Evolutionary conservation across 2,888 invertebrate genomes (phyloP).

Genomic region (Meloe dianella): DNA sequence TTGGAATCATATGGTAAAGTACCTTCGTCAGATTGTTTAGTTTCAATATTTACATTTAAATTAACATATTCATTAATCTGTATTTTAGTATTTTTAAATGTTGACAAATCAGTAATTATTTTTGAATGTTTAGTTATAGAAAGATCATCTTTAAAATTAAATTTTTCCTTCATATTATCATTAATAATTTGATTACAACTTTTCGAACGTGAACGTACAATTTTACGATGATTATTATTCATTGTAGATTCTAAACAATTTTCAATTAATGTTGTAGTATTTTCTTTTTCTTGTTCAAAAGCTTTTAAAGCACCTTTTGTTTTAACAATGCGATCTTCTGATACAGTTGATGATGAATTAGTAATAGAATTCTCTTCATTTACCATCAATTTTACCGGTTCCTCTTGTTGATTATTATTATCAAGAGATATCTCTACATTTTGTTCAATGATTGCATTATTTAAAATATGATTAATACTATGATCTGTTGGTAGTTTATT

Average conservation of each 20-base stretch:
- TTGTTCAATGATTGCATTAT: conserved; percentile 13
- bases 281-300: conserved; percentile 17
- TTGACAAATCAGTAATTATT: neutral
- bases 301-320: conserved; percentile 25
- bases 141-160: neutral
- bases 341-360: neutral
- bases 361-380: neutral
- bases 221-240: neutral
- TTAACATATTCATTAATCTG: neutral
- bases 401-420: neutral
- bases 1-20: neutral
- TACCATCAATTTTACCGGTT: neutral
- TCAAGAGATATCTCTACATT: neutral
- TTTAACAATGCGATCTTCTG: conserved; percentile 13
- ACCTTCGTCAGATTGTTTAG: neutral
- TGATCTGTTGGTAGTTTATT: conserved; percentile 23
- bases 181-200: conserved; percentile 16
- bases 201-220: conserved; percentile 21
- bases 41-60: neutral
- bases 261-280: conserved; percentile 2
- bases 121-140: neutral
- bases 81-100: neutral
- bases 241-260: conserved; percentile 1
- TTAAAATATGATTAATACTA: conserved; percentile 25
- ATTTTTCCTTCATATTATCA: neutral